phyloP scores from a whole-genome alignment of 2,113 vertebrate genomes.

The Megaleporinus macrocephalus region DNA sequence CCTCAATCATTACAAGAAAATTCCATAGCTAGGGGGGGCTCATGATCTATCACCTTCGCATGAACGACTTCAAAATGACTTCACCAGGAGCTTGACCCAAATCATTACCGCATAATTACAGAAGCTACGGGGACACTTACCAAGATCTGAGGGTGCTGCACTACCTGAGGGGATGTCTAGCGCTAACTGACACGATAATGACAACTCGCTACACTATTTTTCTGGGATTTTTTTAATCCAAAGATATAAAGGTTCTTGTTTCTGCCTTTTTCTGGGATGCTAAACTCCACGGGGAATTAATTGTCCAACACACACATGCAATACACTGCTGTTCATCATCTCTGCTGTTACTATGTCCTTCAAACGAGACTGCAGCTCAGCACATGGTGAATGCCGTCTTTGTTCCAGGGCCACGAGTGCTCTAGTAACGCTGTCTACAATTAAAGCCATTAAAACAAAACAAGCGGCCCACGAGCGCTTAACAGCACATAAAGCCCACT shows the following conservation, averaged over 20 bases:
- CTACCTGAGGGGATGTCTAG: constrained; percentile 8
- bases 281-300: constrained; percentile 34
- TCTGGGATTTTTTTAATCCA: background rate
- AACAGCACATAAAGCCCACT: constrained; percentile 19
- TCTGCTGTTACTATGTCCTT: constrained; percentile 16
- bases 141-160: constrained; percentile 24
- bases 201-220: background rate
- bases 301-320: constrained; percentile 18
- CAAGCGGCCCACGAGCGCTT: constrained; percentile 27
- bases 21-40: constrained; percentile 7
- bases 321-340: constrained; percentile 14
- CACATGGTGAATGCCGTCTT: constrained; percentile 21
- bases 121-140: constrained; percentile 41
- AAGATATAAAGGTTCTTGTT: background rate
- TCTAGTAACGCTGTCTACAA: constrained; percentile 21
- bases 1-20: constrained; percentile 28
- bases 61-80: constrained; percentile 38
- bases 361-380: constrained; percentile 21
- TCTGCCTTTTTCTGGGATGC: background rate
- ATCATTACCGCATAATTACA: constrained; percentile 53
- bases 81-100: constrained; percentile 37
- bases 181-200: constrained; percentile 20
- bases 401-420: constrained; percentile 29
- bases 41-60: constrained; percentile 47
- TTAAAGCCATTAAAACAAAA: constrained; percentile 53